These are phyloP conservation scores for Nemapogon koenigi DNA, from an alignment of 2,888 invertebrate genomes.

Conservation along the genomic window DNA sequence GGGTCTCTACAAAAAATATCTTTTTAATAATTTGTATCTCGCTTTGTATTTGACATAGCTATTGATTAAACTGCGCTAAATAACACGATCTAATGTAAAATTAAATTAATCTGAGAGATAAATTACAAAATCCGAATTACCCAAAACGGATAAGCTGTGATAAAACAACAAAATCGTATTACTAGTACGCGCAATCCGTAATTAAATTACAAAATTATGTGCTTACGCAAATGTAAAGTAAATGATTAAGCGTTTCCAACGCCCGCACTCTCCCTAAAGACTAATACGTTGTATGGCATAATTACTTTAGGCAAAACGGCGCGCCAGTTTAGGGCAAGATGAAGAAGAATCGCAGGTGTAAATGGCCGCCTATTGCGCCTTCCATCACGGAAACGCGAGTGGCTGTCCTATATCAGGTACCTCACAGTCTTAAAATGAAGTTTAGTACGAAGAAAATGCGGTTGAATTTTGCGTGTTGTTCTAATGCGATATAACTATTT, in stretches of 20 bases:
- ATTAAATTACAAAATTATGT: constrained; percentile 60
- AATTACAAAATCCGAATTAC: too few species aligned
- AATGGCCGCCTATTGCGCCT: constrained; percentile 53
- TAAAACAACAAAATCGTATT: too few species aligned
- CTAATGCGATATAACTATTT: constrained; percentile 27
- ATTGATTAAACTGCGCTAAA: too few species aligned
- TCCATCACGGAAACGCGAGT: constrained; percentile 37
- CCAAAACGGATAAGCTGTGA: too few species aligned
- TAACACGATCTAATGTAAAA: too few species aligned
- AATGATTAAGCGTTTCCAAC: constrained; percentile 60
- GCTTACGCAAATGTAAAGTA: constrained; percentile 58
- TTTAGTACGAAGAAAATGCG: constrained; percentile 31
- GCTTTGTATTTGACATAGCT: too few species aligned
- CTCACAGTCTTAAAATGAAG: constrained; percentile 23
- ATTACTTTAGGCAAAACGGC: constrained; percentile 57
- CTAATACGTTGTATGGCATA: constrained; percentile 59
- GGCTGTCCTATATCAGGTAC: constrained; percentile 8
- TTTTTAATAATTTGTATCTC: too few species aligned
- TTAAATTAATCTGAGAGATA: too few species aligned
- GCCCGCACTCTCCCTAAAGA: constrained; percentile 58
- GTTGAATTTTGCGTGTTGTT: constrained; percentile 34
- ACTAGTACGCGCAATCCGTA: constrained; percentile 18
- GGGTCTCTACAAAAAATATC: constrained; percentile 16
- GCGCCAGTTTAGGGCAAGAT: constrained; percentile 56
- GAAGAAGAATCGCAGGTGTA: constrained; percentile 63